These are phyloP conservation scores for Trilocha varians DNA, from an alignment of 2,888 invertebrate genomes.

Conservation along the genomic window DNA sequence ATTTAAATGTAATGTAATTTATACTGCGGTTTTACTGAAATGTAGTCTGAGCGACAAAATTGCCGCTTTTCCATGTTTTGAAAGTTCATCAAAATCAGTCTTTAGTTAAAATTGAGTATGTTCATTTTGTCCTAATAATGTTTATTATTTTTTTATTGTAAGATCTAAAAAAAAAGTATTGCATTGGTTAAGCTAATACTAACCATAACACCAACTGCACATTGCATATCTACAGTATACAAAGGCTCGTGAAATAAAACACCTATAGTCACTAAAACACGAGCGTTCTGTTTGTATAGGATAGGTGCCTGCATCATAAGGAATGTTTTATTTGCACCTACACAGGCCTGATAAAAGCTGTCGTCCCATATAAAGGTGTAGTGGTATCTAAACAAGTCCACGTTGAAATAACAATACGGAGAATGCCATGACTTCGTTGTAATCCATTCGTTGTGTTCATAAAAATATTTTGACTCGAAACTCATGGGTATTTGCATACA, in stretches of 20 bases:
- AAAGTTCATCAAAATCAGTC: too few relatives aligned
- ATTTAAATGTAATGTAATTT: too few relatives aligned
- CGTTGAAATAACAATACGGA: conserved; percentile 7
- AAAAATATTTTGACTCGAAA: not conserved
- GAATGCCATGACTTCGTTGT: not conserved
- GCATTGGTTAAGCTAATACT: too few relatives aligned
- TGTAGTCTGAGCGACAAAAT: too few relatives aligned
- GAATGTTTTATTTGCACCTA: conserved; percentile 53
- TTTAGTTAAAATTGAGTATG: too few relatives aligned
- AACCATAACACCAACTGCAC: too few relatives aligned
- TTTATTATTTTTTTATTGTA: too few relatives aligned
- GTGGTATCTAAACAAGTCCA: conserved; percentile 46
- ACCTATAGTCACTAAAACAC: conserved; percentile 17
- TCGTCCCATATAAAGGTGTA: conserved; percentile 46
- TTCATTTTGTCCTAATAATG: too few relatives aligned
- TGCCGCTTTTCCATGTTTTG: too few relatives aligned
- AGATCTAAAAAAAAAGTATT: too few relatives aligned
- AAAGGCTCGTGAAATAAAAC: conserved; percentile 4
- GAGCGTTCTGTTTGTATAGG: conserved; percentile 29
- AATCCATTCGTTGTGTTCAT: not conserved
- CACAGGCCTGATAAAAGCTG: conserved; percentile 34
- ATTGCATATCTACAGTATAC: too few relatives aligned
- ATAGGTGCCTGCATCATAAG: conserved; percentile 21
- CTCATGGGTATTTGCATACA: not conserved
- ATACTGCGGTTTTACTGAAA: too few relatives aligned